phyloP scores from a whole-genome alignment of 2,888 invertebrate genomes.

The Pyralis farinalis region DNA sequence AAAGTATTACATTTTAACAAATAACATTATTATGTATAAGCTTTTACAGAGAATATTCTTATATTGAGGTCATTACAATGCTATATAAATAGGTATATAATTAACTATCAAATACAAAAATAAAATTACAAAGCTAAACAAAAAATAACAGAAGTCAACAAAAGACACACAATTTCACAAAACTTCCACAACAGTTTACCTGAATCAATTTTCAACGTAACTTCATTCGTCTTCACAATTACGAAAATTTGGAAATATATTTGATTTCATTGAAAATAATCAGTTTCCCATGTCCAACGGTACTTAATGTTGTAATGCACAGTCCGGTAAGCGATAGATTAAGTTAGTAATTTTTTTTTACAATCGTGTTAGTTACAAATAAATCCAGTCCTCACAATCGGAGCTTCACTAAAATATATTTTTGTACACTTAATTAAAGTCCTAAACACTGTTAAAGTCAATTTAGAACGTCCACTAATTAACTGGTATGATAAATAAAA shows the following conservation, averaged over 20 bases:
- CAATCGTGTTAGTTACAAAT: constrained; percentile 23
- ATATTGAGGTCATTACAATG: too few relatives aligned
- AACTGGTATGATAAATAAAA: constrained; percentile 35
- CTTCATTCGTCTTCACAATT: constrained; percentile 24
- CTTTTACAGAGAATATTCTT: constrained; percentile 2
- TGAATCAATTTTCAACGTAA: constrained; percentile 26
- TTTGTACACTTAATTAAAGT: constrained; percentile 43
- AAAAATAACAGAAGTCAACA: constrained; percentile 12
- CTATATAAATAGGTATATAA: too few relatives aligned
- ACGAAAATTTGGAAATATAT: constrained; percentile 29
- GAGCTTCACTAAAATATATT: constrained; percentile 47
- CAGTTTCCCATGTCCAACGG: constrained; percentile 25
- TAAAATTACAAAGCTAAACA: constrained; percentile 12
- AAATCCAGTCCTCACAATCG: constrained; percentile 40
- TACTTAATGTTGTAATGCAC: constrained; percentile 46
- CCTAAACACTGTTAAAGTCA: constrained; percentile 45
- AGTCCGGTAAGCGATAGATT: constrained; percentile 34
- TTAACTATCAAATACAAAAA: constrained; percentile 3
- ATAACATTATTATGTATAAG: too few relatives aligned
- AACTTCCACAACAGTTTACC: constrained; percentile 30
- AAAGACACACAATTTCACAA: constrained; percentile 10
- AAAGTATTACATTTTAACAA: too few relatives aligned
- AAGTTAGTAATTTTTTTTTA: constrained; percentile 38
- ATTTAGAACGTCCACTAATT: constrained; percentile 48
- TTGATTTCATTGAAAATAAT: constrained; percentile 17